Conservation (phyloP, 2,113 vertebrate genomes). For the Silurus meridionalis region DNA sequence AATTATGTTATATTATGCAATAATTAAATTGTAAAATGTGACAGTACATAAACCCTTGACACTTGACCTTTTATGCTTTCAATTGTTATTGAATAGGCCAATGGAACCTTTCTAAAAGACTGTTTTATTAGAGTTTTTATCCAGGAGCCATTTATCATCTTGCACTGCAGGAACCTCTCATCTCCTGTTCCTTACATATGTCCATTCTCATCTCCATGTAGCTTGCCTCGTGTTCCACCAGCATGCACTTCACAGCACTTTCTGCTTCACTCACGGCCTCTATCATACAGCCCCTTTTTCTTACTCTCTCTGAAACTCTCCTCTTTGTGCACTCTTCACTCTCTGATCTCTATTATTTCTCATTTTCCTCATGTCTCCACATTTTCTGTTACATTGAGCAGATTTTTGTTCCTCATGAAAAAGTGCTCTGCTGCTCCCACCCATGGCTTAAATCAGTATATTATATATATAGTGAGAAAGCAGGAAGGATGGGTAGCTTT, state of each 20-base stretch:
- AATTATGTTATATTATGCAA: background rate
- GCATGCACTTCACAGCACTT: background rate
- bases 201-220: constrained; percentile 13
- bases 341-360: constrained; percentile 47
- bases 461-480: background rate
- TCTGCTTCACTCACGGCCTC: background rate
- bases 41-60: constrained; percentile 34
- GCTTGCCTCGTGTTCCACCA: constrained; percentile 13
- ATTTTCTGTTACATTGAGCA: constrained; percentile 37
- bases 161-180: background rate
- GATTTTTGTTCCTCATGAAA: constrained; percentile 47
- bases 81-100: constrained; percentile 54
- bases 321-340: constrained; percentile 16
- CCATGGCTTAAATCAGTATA: background rate
- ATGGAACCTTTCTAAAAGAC: constrained; percentile 50
- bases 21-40: background rate
- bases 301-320: background rate
- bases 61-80: constrained; percentile 53
- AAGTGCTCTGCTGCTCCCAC: constrained; percentile 4
- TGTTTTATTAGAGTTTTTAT: constrained; percentile 33
- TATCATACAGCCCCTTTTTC: constrained; percentile 16
- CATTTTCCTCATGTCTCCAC: constrained; percentile 42
- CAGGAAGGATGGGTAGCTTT: constrained; percentile 4
- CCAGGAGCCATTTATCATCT: constrained; percentile 23
- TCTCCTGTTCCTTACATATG: constrained; percentile 1